Percentiles rank a stretch among this genome's conserved stretches.
Evolutionary conservation across 2,888 invertebrate genomes (phyloP).

Genomic region (Cosmia pyralina): DNA sequence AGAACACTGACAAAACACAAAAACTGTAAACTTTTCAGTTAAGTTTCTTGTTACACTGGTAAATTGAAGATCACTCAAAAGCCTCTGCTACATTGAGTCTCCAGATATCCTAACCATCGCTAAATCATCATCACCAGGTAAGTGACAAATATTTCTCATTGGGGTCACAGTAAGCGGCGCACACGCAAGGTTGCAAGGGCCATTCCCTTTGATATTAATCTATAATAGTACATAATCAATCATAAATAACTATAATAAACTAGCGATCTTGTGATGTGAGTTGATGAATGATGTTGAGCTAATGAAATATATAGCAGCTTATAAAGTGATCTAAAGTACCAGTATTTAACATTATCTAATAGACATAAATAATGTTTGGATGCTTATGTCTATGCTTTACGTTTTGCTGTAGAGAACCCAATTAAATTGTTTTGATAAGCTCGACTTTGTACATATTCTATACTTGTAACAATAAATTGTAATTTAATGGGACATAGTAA

Average conservation of each 20-base stretch:
- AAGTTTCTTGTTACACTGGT: too few species aligned
- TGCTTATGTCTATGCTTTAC: too few species aligned
- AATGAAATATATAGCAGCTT: neutral
- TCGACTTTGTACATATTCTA: neutral
- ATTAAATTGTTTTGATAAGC: too few species aligned
- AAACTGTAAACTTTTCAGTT: neutral
- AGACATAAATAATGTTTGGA: neutral
- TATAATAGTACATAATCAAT: conserved; percentile 2
- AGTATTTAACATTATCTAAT: neutral
- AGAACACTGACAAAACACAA: too few species aligned
- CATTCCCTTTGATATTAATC: conserved; percentile 37
- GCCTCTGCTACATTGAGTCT: neutral
- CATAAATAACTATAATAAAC: conserved; percentile 29
- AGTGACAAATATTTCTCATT: conserved; percentile 14
- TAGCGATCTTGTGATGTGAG: conserved; percentile 8
- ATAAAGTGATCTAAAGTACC: neutral
- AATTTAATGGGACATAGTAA: neutral
- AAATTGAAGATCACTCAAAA: neutral
- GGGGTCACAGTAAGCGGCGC: neutral
- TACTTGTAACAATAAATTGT: conserved; percentile 7
- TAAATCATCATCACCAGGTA: conserved; percentile 18
- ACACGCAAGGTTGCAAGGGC: conserved; percentile 2
- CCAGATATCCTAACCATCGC: neutral
- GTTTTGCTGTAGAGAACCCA: too few species aligned
- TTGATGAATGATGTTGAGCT: neutral